Evolutionary conservation across 2,888 invertebrate genomes (phyloP).

Genomic region (Agelastica alni): DNA sequence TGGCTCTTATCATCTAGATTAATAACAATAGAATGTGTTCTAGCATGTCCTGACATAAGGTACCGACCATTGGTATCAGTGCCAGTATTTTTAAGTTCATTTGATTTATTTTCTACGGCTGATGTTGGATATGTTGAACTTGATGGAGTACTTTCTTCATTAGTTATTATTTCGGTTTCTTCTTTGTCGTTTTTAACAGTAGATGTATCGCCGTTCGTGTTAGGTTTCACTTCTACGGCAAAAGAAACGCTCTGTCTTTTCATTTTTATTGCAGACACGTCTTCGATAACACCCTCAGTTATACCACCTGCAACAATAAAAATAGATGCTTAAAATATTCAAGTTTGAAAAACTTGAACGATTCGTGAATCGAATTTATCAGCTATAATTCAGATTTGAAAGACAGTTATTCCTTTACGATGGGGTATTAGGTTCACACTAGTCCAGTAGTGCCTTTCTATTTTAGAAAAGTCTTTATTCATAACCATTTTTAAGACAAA

Average conservation of each 20-base stretch:
- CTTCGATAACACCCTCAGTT: conserved; percentile 29
- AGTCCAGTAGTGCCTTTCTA: too few relatives aligned
- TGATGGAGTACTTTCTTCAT: conserved; percentile 36
- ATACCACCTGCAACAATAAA: conserved; percentile 14
- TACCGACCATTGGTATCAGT: conserved; percentile 51
- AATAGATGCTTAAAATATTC: too few relatives aligned
- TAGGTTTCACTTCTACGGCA: conserved; percentile 51
- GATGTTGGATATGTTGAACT: conserved; percentile 34
- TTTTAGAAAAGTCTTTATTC: too few relatives aligned
- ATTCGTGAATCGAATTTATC: too few relatives aligned
- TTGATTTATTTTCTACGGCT: conserved; percentile 31
- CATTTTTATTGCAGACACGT: conserved; percentile 42
- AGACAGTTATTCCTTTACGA: too few relatives aligned
- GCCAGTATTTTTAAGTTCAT: conserved; percentile 28
- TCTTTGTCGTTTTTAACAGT: conserved; percentile 10
- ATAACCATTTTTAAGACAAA: too few relatives aligned
- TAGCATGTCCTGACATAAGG: conserved; percentile 67
- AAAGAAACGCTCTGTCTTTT: conserved; percentile 58
- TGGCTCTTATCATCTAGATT: conserved; percentile 80
- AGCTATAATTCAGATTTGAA: too few relatives aligned
- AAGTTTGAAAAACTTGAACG: too few relatives aligned
- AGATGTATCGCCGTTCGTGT: conserved; percentile 14
- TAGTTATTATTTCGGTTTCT: conserved; percentile 1
- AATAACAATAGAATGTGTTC: conserved; percentile 77
- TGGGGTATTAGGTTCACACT: too few relatives aligned